phyloP scores from a whole-genome alignment of 2,797 vertebrate genomes.

The Balearica regulorum region DNA sequence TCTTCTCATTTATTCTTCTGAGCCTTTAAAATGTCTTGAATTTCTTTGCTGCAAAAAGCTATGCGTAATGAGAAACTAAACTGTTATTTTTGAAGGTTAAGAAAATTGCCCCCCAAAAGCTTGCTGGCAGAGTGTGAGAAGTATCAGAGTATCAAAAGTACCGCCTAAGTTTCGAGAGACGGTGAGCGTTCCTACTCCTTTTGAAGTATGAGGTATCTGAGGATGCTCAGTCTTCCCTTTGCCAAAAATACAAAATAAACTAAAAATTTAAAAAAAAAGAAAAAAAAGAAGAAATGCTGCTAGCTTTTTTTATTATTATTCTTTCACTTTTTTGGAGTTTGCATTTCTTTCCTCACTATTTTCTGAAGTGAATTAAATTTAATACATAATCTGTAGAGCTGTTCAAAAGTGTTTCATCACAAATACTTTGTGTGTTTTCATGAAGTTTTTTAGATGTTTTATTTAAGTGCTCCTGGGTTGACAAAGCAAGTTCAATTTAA shows the following conservation, averaged over 20 bases:
- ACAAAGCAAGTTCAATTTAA: constrained; percentile 18
- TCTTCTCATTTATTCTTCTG: not conserved
- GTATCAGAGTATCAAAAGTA: not conserved
- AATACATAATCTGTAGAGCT: not conserved
- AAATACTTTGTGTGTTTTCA: not conserved
- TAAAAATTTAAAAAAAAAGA: not conserved
- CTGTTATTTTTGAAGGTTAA: not conserved
- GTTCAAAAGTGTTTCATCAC: not conserved
- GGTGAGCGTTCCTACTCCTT: rapidly evolving
- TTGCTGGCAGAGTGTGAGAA: not conserved
- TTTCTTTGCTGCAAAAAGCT: not conserved
- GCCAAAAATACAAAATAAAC: not conserved
- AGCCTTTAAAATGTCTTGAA: not conserved
- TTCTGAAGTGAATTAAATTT: not conserved
- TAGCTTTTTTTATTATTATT: not conserved
- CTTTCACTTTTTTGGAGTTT: not conserved
- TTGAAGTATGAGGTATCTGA: not conserved
- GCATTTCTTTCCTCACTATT: not conserved
- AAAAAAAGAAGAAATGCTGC: not conserved
- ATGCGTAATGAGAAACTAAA: not conserved
- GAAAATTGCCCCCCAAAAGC: not conserved
- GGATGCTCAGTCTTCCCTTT: not conserved
- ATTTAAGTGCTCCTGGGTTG: constrained; percentile 17
- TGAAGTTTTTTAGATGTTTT: not conserved
- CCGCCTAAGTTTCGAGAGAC: not conserved